Conservation (phyloP, 1,140 invertebrate genomes). For the Limonius californicus region DNA sequence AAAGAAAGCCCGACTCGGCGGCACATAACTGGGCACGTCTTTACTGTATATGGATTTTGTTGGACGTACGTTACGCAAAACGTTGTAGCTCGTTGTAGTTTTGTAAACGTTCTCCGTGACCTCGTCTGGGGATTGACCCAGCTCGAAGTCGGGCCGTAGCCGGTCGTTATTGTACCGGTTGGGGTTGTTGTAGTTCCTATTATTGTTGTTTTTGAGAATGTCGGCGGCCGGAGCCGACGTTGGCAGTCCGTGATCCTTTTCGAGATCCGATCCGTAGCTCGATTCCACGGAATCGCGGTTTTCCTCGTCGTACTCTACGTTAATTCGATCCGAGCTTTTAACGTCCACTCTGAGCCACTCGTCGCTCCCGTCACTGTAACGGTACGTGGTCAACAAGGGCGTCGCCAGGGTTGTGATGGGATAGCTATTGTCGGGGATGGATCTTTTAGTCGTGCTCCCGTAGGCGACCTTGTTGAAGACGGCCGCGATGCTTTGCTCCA, state of each 20-base stretch:
- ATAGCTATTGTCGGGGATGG: conserved; percentile 61
- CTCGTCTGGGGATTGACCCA: conserved; percentile 9
- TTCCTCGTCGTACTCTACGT: conserved; percentile 29
- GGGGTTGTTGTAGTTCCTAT: conserved; percentile 65
- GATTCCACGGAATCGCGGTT: conserved; percentile 38
- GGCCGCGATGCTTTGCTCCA: conserved; percentile 61
- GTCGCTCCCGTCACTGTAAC: conserved; percentile 44
- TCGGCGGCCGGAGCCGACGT: conserved; percentile 68
- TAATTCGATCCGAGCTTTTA: conserved; percentile 35
- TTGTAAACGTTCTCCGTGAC: conserved; percentile 42
- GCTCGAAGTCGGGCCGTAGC: conserved; percentile 36
- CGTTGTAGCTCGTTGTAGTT: conserved; percentile 44
- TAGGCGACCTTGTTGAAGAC: conserved; percentile 67
- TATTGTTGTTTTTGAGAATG: conserved; percentile 66
- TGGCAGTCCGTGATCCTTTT: conserved; percentile 63
- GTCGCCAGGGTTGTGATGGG: conserved; percentile 59
- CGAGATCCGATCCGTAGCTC: conserved; percentile 60
- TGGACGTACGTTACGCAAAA: conserved; percentile 49
- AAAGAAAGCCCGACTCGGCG: conserved; percentile 70
- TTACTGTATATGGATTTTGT: conserved; percentile 52
- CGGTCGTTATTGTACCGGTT: conserved; percentile 48
- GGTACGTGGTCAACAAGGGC: conserved; percentile 55
- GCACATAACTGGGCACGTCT: conserved; percentile 75
- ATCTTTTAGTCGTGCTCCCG: conserved; percentile 62
- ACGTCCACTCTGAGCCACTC: conserved; percentile 44